phyloP scores from a whole-genome alignment of 2,888 invertebrate species.

The Napeogenes inachia region DNA sequence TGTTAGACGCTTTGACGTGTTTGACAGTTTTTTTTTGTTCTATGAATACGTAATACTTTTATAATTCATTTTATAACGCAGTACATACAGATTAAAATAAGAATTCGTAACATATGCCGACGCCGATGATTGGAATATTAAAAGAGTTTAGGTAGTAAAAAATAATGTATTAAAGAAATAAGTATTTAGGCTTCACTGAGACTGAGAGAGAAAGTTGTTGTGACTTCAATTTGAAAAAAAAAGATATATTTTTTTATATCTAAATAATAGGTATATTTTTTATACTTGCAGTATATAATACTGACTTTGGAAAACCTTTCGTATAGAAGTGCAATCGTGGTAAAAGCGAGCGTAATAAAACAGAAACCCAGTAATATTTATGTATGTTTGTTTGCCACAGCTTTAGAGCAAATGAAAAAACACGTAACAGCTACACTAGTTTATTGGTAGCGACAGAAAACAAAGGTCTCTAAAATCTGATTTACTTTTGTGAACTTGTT shows the following conservation, averaged over 20 bases:
- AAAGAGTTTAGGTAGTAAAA: no score
- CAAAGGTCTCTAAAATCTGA: constrained; percentile 15
- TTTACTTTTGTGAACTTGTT: not conserved
- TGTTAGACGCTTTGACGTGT: constrained; percentile 32
- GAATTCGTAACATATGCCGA: no score
- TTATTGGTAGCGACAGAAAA: constrained; percentile 45
- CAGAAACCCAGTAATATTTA: not conserved
- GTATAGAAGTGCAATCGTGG: constrained; percentile 3
- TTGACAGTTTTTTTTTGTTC: constrained; percentile 31
- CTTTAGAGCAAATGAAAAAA: not conserved
- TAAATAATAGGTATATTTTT: no score
- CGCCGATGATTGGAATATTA: no score
- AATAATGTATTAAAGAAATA: no score
- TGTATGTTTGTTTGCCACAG: constrained; percentile 2
- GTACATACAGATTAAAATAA: no score
- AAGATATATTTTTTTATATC: no score
- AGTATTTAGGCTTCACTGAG: no score
- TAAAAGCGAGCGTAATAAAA: constrained; percentile 4
- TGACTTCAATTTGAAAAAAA: no score
- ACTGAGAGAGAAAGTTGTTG: no score
- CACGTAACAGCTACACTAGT: constrained; percentile 33
- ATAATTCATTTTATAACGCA: no score
- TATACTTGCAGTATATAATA: not conserved
- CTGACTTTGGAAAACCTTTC: not conserved
- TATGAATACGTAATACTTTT: constrained; percentile 2